Evolutionary conservation across 2,113 vertebrate genomes (phyloP).

Genomic region (Forbesichthys papilliferus): DNA sequence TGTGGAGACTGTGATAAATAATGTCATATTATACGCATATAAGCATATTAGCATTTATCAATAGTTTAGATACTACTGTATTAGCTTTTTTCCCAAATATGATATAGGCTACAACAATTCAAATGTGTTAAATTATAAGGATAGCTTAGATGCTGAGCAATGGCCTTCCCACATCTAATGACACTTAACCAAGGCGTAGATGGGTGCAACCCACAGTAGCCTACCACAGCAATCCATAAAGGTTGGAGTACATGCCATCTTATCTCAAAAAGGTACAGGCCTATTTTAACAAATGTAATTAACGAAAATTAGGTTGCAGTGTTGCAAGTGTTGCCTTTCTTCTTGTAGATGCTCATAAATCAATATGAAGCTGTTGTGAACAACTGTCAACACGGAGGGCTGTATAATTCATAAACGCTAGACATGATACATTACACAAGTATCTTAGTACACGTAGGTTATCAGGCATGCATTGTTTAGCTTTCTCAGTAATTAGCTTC

Average conservation of each 20-base stretch:
- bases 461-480: constrained; percentile 32
- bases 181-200: constrained; percentile 33
- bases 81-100: no score
- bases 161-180: constrained; percentile 38
- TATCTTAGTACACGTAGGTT: constrained; percentile 17
- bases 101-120: no score
- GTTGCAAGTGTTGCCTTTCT: no score
- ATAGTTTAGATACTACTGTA: neutral
- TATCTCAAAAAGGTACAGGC: constrained; percentile 10
- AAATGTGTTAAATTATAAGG: no score
- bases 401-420: constrained; percentile 59
- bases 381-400: constrained; percentile 51
- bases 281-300: no score
- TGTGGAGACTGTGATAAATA: no score
- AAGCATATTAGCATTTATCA: neutral
- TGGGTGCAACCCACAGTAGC: neutral
- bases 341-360: constrained; percentile 3
- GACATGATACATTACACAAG: constrained; percentile 49
- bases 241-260: constrained; percentile 12
- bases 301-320: no score
- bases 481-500: constrained; percentile 44
- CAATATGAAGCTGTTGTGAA: constrained; percentile 51
- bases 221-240: constrained; percentile 33
- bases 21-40: neutral
- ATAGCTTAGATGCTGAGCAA: constrained; percentile 10